Evolutionary conservation across 2,888 invertebrate species (phyloP).

Genomic region (Epinotia brunnichana): DNA sequence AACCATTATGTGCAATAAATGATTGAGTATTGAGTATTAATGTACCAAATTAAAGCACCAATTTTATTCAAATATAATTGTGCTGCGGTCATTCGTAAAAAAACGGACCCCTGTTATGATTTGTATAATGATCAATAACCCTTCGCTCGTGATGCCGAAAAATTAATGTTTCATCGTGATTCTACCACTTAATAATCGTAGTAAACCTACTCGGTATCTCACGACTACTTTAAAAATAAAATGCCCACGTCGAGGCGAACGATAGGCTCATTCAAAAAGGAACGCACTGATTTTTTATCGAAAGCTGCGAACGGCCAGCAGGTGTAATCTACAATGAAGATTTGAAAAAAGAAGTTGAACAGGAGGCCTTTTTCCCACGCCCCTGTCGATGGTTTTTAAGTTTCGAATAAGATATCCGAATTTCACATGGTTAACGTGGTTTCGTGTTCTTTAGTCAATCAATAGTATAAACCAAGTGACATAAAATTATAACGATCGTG

Average conservation of each 20-base stretch:
- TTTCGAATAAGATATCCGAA: slow-evolving; percentile 63
- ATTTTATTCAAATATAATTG: slow-evolving; percentile 64
- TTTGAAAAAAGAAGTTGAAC: slow-evolving; percentile 80
- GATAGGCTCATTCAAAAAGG: slow-evolving; percentile 72
- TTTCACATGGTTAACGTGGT: slow-evolving; percentile 38
- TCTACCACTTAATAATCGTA: slow-evolving; percentile 81
- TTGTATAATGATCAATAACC: slow-evolving; percentile 79
- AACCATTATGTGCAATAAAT: too few relatives aligned
- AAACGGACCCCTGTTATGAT: slow-evolving; percentile 68
- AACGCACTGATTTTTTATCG: slow-evolving; percentile 77
- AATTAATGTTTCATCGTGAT: slow-evolving; percentile 75
- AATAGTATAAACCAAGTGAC: slow-evolving; percentile 16
- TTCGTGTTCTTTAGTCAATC: slow-evolving; percentile 12
- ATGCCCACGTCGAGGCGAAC: slow-evolving; percentile 63
- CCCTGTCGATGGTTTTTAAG: slow-evolving; percentile 72
- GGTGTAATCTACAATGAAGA: slow-evolving; percentile 81
- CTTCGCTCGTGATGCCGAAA: slow-evolving; percentile 71
- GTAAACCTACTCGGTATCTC: slow-evolving; percentile 74
- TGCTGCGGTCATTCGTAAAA: slow-evolving; percentile 62
- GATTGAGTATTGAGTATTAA: too few relatives aligned
- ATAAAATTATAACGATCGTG: slow-evolving; percentile 25
- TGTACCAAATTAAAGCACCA: slow-evolving; percentile 55
- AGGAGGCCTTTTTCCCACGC: slow-evolving; percentile 83
- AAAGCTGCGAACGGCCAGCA: slow-evolving; percentile 82
- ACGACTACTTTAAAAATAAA: slow-evolving; percentile 81